Conservation (phyloP, 2,888 invertebrate genomes). For the Agriotes lineatus region DNA sequence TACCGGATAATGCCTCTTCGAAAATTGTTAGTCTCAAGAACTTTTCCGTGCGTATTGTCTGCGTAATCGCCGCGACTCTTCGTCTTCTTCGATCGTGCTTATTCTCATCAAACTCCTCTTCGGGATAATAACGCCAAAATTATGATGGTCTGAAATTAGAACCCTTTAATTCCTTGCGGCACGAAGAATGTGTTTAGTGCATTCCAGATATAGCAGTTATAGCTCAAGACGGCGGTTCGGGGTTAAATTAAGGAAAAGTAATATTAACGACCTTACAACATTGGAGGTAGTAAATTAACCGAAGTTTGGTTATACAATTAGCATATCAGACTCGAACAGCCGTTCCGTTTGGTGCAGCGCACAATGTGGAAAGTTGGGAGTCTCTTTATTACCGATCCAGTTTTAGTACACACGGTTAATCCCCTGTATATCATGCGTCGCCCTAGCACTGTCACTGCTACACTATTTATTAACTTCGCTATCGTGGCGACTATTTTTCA, state of each 20-base stretch:
- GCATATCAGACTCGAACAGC: slow-evolving; percentile 47
- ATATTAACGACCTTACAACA: slow-evolving; percentile 48
- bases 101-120: too few relatives aligned
- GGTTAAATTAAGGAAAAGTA: slow-evolving; percentile 22
- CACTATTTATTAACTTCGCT: slow-evolving; percentile 58
- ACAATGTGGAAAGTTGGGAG: slow-evolving; percentile 14
- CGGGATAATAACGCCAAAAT: too few relatives aligned
- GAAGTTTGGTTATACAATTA: slow-evolving; percentile 45
- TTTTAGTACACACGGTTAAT: slow-evolving; percentile 44
- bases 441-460: slow-evolving; percentile 55
- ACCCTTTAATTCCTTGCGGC: background rate
- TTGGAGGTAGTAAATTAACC: slow-evolving; percentile 27
- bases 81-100: background rate
- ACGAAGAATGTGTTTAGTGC: background rate
- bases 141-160: background rate
- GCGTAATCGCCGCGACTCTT: background rate
- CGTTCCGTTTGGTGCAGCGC: slow-evolving; percentile 32
- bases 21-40: slow-evolving; percentile 19
- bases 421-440: slow-evolving; percentile 52
- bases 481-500: slow-evolving; percentile 55
- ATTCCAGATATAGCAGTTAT: slow-evolving; percentile 2
- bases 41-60: slow-evolving; percentile 2
- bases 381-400: slow-evolving; percentile 23
- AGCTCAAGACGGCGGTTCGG: slow-evolving; percentile 8
- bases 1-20: slow-evolving; percentile 41